These are phyloP conservation scores for Macrostomum lignano DNA, from an alignment of 1,140 invertebrate genomes.

Conservation along the genomic window DNA sequence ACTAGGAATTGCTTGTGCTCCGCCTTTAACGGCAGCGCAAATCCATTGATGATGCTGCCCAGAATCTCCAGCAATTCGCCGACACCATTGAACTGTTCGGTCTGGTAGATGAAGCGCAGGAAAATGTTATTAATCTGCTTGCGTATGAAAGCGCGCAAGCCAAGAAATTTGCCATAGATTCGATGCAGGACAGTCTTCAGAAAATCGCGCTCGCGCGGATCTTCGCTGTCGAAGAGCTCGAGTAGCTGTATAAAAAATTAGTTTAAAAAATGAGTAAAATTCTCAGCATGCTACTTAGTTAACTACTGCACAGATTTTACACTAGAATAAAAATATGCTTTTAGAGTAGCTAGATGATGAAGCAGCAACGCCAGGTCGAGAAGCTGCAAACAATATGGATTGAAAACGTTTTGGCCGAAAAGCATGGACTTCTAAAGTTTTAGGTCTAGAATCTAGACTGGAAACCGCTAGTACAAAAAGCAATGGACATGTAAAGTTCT, in stretches of 20 bases:
- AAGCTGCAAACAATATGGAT: too few relatives aligned
- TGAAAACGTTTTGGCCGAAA: too few relatives aligned
- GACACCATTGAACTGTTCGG: constrained; percentile 21
- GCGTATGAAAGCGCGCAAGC: constrained; percentile 60
- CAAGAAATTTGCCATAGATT: constrained; percentile 80
- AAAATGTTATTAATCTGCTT: constrained; percentile 75
- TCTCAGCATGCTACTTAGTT: too few relatives aligned
- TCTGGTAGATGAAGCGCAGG: constrained; percentile 14
- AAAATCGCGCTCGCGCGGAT: constrained; percentile 69
- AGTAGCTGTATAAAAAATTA: constrained; percentile 3
- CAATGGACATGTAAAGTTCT: too few relatives aligned
- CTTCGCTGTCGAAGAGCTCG: constrained; percentile 53
- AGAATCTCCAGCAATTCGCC: constrained; percentile 23
- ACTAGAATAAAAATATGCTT: too few relatives aligned
- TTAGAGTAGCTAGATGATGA: too few relatives aligned
- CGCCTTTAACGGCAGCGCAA: constrained; percentile 21
- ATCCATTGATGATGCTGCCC: constrained; percentile 27
- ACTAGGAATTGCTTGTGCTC: constrained; percentile 21
- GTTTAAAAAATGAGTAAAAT: too few relatives aligned
- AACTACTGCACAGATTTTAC: too few relatives aligned
- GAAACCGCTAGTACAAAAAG: too few relatives aligned
- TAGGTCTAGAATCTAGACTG: too few relatives aligned
- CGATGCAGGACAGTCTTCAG: constrained; percentile 71
- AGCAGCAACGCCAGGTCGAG: too few relatives aligned
- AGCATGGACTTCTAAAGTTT: too few relatives aligned